Base-by-base conservation (phyloP, 2,113 vertebrate species). In the Poeciliopsis occidentalis region DNA sequence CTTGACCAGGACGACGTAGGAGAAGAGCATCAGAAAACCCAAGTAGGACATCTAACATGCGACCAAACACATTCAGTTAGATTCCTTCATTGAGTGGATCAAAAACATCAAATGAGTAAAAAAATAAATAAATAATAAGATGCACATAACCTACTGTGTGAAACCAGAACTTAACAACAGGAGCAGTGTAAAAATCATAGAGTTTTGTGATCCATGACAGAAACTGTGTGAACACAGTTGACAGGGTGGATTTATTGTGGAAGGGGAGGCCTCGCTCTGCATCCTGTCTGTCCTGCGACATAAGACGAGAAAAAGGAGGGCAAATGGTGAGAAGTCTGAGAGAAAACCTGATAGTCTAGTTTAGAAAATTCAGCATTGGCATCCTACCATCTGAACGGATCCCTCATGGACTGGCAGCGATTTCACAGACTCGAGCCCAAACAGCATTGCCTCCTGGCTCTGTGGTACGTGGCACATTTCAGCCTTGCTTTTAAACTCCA, bases 121-220 rank as follows among this genome's bases (percentile, higher is more conserved):
- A 1, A 41, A 41, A 15, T 15, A 4, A 15, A 54, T 22, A 19
- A 54, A 19, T 22, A 54, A 19, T 22, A 54, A 19, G 22, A 54
- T 24, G 27, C 22, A 41, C 1, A 41, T 64, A 22, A 96, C 97
- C 67, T 91, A 99, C 98, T 84, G 96, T 97, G 84, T 99, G 96
- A 93, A 97, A 98, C 96, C 97, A 99, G 92, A 99, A 99, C 89
- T 99, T 99, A 90, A 99, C 98, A 81, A 99, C 97, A 6, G 98
- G 98, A 64, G 98, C 96, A 0, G 90, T 96, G 95, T 99, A 99
- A 94, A 99, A 99, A 75, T 98, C 97, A 78, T 96, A 97, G 69
- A 98, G 73, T 90, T 94, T 96, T 67, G 93, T 95, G 66, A 95
- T 94, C 85, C 93, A 92, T 8, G 94, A 91, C 26, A 96, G 88